Conservation (phyloP, 2,113 vertebrate genomes). For the Pseudopipra pipra region DNA sequence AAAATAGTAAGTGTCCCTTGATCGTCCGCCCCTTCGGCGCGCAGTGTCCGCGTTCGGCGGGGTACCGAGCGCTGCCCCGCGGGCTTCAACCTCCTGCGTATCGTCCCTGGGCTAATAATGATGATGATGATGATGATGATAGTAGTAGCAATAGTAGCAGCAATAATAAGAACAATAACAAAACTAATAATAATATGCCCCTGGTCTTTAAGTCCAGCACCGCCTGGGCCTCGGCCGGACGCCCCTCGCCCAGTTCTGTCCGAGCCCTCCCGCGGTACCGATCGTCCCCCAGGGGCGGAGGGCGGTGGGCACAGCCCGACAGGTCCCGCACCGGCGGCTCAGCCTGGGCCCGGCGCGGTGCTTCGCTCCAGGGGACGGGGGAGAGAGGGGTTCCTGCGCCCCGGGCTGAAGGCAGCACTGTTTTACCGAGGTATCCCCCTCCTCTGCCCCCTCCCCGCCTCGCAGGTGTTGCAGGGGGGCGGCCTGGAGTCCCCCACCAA, state of each 20-base stretch:
- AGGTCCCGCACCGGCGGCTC: background rate
- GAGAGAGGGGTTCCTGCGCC: too few relatives aligned
- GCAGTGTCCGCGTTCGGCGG: background rate
- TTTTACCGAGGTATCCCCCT: background rate
- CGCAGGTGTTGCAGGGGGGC: constrained; percentile 93
- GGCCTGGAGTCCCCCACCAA: constrained; percentile 97
- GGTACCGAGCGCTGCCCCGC: background rate
- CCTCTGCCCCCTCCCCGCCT: background rate
- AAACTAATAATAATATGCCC: background rate
- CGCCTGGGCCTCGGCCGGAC: too few relatives aligned
- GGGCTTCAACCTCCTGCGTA: background rate
- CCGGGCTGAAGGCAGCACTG: background rate
- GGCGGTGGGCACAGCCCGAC: background rate
- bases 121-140: too few relatives aligned
- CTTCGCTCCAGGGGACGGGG: background rate
- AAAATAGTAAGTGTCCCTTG: constrained; percentile 91
- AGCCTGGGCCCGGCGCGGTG: background rate
- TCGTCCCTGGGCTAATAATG: background rate
- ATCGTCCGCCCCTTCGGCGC: background rate
- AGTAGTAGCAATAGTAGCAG: too few relatives aligned
- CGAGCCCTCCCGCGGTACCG: too few relatives aligned
- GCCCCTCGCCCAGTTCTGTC: rapidly evolving
- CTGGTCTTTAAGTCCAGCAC: background rate
- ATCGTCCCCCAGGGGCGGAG: background rate
- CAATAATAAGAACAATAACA: background rate